Evolutionary conservation across 2,113 vertebrate species (phyloP), one percentile per base, ranked within the genome.

Genomic region (Cinclus mexicanus): DNA sequence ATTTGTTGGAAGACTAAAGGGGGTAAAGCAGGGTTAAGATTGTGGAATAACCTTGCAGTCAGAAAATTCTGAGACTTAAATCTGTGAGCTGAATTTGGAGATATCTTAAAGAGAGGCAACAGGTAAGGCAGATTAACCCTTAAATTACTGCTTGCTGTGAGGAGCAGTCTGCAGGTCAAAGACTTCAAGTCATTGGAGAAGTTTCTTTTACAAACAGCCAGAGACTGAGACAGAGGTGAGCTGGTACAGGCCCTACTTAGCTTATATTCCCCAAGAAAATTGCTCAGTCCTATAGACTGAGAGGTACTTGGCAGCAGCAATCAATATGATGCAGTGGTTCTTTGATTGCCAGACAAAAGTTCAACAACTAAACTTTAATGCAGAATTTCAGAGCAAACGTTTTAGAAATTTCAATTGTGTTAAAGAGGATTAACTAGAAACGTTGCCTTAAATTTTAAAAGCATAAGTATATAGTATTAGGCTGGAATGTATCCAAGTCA

Each of bases 301-400:
- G 76, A 89, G 64, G 47, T n/a, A 49, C 71, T 90, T 90, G 93
- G 76, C 85, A 94, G 71, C 41, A 90, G 59, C 64, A 85, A 92
- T 96, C 85, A 90, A 86, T 71, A 56, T 64, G 79, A 88, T 86
- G 83, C 46, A 90, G 82, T 81, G 12, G 56, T 60, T 83, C 85
- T 93, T 75, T 93, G 93, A 94, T 71, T 93, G 85, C 76, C 82
- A 90, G 79, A 87, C 47, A 86, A 71, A 95, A 81, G 85, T 93
- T 80, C 85, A 84, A 11, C 0, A 0, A 82, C 69, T 92, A 90
- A 96, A 96, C 44, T 89, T 90, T 69, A 93, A 85, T 85, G 50
- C 12, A 86, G 82, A 81, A 83, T 61, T 46, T 86, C 67, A 77
- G 68, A 94, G 35, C 16, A 94, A 88, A 89, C 65, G 8, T 82